Percentiles rank a stretch among this genome's conserved stretches.
These are phyloP conservation scores for Atta cephalotes DNA, from an alignment of 1,140 invertebrate species.

Conservation along the genomic window DNA sequence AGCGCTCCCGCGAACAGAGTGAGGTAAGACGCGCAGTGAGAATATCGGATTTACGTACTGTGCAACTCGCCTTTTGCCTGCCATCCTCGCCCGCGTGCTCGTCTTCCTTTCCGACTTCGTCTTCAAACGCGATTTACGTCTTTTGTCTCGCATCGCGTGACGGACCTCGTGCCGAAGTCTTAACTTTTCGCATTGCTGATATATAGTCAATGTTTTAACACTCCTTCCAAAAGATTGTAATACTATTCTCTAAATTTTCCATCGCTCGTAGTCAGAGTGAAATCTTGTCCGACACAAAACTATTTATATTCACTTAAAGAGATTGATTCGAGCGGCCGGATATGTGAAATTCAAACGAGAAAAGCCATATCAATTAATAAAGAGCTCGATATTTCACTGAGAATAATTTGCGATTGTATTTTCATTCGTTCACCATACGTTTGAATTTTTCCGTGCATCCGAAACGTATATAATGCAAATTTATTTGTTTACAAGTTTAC, in stretches of 20 bases:
- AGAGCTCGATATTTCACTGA: conserved; percentile 13
- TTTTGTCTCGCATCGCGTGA: conserved; percentile 53
- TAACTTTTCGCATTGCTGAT: neutral
- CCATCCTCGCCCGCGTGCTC: conserved; percentile 59
- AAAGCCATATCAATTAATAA: neutral
- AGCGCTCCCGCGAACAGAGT: conserved; percentile 71
- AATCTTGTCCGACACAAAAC: neutral
- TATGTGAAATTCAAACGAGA: neutral
- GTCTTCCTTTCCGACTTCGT: conserved; percentile 60
- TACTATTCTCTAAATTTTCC: neutral
- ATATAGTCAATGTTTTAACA: neutral
- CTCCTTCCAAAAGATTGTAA: neutral
- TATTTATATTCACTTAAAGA: neutral
- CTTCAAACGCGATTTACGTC: conserved; percentile 68
- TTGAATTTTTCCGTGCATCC: neutral
- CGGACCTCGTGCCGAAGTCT: conserved; percentile 26
- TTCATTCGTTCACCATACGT: neutral
- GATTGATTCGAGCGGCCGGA: neutral
- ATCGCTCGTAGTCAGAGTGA: neutral
- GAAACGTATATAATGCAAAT: conserved; percentile 23
- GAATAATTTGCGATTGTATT: conserved; percentile 13
- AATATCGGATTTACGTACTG: conserved; percentile 82
- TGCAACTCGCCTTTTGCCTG: conserved; percentile 72
- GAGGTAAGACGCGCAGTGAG: conserved; percentile 78
- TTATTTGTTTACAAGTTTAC: conserved; percentile 17